Percentiles rank a stretch among this genome's conserved stretches.
Conservation (phyloP, 2,888 invertebrate genomes). For the Germaria angustata region DNA sequence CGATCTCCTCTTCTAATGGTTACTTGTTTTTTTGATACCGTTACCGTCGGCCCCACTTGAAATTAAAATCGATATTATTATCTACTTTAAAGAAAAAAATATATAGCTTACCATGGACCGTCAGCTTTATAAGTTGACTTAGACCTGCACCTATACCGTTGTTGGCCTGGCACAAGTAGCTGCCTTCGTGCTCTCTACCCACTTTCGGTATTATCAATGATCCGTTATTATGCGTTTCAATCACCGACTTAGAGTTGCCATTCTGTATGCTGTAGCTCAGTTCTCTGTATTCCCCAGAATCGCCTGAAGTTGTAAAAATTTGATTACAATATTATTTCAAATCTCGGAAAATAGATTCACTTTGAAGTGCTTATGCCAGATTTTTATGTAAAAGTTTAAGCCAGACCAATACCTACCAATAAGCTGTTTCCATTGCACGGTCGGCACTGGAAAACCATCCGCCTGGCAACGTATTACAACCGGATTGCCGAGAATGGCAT, state of each 20-base stretch:
- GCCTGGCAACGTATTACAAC: conserved; percentile 87
- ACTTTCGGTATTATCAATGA: conserved; percentile 82
- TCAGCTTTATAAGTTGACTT: conserved; percentile 83
- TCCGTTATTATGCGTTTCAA: conserved; percentile 80
- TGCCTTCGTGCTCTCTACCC: conserved; percentile 81
- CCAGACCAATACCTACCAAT: conserved; percentile 79
- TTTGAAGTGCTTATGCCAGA: neutral
- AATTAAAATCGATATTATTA: neutral
- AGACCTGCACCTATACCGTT: conserved; percentile 84
- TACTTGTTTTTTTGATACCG: conserved; percentile 80
- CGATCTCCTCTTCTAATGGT: conserved; percentile 81
- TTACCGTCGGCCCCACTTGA: conserved; percentile 81
- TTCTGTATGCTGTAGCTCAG: conserved; percentile 79
- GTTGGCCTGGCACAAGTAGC: conserved; percentile 83
- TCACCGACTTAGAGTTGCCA: conserved; percentile 75
- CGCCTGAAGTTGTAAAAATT: too few species aligned
- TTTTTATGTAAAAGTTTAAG: neutral
- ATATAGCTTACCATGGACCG: conserved; percentile 82
- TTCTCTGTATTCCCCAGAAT: conserved; percentile 82
- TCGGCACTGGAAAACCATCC: conserved; percentile 87
- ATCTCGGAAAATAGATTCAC: neutral
- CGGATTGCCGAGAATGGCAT: conserved; percentile 86
- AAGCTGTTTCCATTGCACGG: conserved; percentile 82
- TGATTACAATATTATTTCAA: neutral
- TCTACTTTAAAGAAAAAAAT: neutral